A percentile compares a stretch with the other conserved stretches of the same genome.
phyloP scores from a whole-genome alignment of 2,113 vertebrate species.

The Hoplias malabaricus region DNA sequence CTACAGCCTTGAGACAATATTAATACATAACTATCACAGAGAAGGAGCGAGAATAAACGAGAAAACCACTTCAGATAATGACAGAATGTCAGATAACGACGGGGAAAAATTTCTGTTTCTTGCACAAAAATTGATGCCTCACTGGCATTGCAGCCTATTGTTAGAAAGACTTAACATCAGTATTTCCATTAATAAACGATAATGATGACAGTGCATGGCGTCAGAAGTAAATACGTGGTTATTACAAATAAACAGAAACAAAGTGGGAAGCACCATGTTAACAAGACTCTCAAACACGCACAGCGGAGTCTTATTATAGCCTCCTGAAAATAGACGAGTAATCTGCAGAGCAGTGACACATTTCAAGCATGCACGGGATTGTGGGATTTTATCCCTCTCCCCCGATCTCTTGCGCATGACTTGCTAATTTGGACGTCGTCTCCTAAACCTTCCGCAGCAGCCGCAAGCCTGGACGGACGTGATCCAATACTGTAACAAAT shows the following conservation, averaged over 20 bases:
- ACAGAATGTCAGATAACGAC: too few relatives aligned
- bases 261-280: neutral
- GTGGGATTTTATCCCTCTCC: neutral
- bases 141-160: too few relatives aligned
- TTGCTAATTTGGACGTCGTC: neutral
- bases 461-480: too few relatives aligned
- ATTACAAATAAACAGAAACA: neutral
- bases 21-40: constrained; percentile 50
- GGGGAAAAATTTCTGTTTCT: too few relatives aligned
- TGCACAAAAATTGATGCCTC: too few relatives aligned
- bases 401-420: neutral
- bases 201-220: neutral
- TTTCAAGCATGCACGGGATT: neutral
- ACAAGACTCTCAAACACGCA: neutral
- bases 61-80: neutral
- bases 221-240: neutral
- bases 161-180: too few relatives aligned
- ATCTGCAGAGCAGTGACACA: neutral
- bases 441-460: neutral
- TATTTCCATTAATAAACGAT: neutral
- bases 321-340: neutral
- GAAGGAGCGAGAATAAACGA: too few relatives aligned
- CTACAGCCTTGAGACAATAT: neutral
- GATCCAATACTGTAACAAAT: too few relatives aligned
- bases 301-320: neutral